Evolutionary conservation across 2,113 vertebrate genomes (phyloP), one percentile per base, ranked within the genome.

Genomic region (Sus scrofa): DNA sequence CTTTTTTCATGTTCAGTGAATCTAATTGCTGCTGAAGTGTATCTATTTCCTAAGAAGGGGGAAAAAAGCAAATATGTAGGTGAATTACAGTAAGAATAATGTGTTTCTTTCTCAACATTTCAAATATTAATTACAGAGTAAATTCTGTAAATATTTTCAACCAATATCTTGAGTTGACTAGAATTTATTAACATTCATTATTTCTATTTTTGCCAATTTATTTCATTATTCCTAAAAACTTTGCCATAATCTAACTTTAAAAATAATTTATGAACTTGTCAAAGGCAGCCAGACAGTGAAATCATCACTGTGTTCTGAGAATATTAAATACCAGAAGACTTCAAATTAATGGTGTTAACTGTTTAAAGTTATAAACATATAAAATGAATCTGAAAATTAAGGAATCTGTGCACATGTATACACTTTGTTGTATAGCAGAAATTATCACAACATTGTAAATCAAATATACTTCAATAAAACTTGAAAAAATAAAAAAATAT

Each of bases 11-110:
- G 95, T 98, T 98, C 44, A 99, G 52, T 63, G 97, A 90, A 67
- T 99, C 99, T 71, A 99, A 62, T 32, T 99, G 99, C 79, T 99
- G 99, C 67, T 99, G 99, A 63, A 98, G 99, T 97, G 97, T 89
- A 97, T 98, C 92, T 95, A 99, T 70, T 88, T 99, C 98, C 99
- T 99, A 97, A 92, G 88, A 52, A 58, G 67, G 81, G 85, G 95
- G 89, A 90, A 94, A 10, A 7, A 12, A 68, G 10, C 5, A 96
- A 96, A 95, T 85, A 79, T 27, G 95, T 95, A 74, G n/a, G 9
- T 20, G 60, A 95, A 50, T 71, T 68, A 77, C 6, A 85, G n/a
- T 62, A 92, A 89, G 13, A 89, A 90, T 63, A 93, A 91, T 87
- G 75, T 87, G 1, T 24, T 58, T 74, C 24, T 39, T 91, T 88